Conservation (phyloP, 1,140 invertebrate species). For the Cardiocondyla obscurior region DNA sequence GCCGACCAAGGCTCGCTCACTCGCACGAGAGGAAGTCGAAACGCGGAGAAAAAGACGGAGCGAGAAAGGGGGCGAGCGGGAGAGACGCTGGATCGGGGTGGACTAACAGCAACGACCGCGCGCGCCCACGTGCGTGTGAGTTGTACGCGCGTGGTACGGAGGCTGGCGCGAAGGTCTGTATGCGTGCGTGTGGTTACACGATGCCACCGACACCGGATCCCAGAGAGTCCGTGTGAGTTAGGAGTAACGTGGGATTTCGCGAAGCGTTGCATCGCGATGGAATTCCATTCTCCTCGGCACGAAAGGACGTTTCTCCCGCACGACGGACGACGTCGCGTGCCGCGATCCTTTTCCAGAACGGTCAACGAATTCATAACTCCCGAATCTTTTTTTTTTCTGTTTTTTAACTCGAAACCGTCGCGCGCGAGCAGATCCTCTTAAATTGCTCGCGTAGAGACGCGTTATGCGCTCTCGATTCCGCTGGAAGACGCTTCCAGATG, state of each 20-base stretch:
- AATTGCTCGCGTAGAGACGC: not conserved
- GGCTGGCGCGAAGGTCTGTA: not conserved
- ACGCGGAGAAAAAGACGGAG: constrained; percentile 22
- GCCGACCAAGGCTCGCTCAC: constrained; percentile 65
- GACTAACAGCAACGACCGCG: constrained; percentile 51
- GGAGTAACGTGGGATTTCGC: constrained; percentile 44
- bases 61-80: constrained; percentile 18
- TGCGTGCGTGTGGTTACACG: constrained; percentile 4
- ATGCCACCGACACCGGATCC: constrained; percentile 48
- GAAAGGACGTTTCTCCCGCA: not conserved
- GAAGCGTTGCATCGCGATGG: constrained; percentile 25
- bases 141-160: constrained; percentile 11
- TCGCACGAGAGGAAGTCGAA: constrained; percentile 57
- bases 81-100: constrained; percentile 46
- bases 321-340: not conserved
- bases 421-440: not conserved
- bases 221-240: constrained; percentile 37
- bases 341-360: not conserved
- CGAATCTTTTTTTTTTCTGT: not conserved
- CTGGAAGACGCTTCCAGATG: not conserved
- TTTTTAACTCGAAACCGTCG: too few relatives aligned
- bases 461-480: not conserved
- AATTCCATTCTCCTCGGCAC: constrained; percentile 29
- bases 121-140: constrained; percentile 33
- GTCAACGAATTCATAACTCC: not conserved